Evolutionary conservation across 2,888 invertebrate species (phyloP), one percentile per base, ranked within the genome.

Genomic region (Criorhina ranunculi): DNA sequence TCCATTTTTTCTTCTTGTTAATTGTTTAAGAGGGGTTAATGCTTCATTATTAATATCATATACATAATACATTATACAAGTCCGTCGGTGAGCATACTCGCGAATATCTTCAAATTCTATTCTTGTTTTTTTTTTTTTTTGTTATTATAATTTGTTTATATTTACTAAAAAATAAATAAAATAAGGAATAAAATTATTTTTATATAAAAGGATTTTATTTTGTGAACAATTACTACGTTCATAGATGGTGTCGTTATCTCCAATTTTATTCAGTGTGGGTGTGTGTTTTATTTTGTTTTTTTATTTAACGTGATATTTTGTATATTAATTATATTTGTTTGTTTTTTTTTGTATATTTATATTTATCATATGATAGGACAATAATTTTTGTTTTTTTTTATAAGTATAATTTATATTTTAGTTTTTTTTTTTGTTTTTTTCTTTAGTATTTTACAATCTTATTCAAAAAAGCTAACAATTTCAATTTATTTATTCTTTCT

Each of bases 381-480:
- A 79, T 85, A 87, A 83, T 40, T 77, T 59, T 76, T 40, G 72
- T 59, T 76, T 60, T 59, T 75, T 77, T 72, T 64, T 70, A 64
- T 70, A 57, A 79, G 83, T 83, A 62, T 87, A 86, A 70, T 87
- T 73, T 85, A 62, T 81, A 24, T 82, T 72, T 64, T 31, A 1
- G 2, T 3, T 51, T 85, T 51, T 87, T 80, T 59, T 55, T 77
- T 67, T 69, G 60, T 55, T 40, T 55, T 83, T 83, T 60, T 62
- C n/a, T 79, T 86, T 83, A 66, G 70, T 81, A 72, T 69, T 76
- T 86, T 72, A 78, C 86, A 86, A 70, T 82, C 86, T 83, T 86
- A 85, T 75, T 85, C 80, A 75, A 86, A 86, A 81, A 87, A 82
- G 86, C 86, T 82, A 87, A 87, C 82, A 87, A 87, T 78, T 81